Evolutionary conservation across 2,797 vertebrate species (phyloP).

Genomic region (Spinus olivaceus): DNA sequence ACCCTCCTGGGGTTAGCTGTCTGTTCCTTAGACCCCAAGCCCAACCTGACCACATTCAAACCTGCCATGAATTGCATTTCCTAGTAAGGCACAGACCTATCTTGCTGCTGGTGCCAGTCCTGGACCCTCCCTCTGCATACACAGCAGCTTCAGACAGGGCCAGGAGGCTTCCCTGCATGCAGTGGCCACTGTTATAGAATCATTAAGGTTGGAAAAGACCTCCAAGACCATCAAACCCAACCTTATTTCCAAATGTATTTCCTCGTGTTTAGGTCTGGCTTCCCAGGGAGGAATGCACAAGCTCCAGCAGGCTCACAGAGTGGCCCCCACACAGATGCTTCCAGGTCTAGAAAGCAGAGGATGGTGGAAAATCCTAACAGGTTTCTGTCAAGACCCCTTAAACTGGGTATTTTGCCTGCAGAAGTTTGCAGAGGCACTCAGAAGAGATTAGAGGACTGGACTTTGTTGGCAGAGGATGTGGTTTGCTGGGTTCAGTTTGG

Average conservation of each 20-base stretch:
- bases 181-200: fast-evolving
- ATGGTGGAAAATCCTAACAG: background rate
- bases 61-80: background rate
- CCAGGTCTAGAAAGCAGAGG: background rate
- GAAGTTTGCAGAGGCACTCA: background rate
- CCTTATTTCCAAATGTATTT: background rate
- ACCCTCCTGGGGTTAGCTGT: background rate
- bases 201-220: background rate
- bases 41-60: background rate
- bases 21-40: fast-evolving
- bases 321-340: background rate
- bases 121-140: background rate
- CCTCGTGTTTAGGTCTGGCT: fast-evolving
- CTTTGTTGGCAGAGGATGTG: background rate
- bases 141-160: background rate
- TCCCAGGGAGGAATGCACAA: fast-evolving
- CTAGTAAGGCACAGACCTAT: background rate
- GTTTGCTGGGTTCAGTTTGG: background rate
- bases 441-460: background rate
- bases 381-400: background rate
- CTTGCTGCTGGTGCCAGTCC: background rate
- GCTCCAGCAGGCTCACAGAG: background rate
- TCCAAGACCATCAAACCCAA: background rate
- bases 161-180: fast-evolving
- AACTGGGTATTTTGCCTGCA: background rate